A percentile compares a stretch with the other conserved stretches of the same genome.
Conservation (phyloP, 2,113 vertebrate species). For the Aldabrachelys gigantea region DNA sequence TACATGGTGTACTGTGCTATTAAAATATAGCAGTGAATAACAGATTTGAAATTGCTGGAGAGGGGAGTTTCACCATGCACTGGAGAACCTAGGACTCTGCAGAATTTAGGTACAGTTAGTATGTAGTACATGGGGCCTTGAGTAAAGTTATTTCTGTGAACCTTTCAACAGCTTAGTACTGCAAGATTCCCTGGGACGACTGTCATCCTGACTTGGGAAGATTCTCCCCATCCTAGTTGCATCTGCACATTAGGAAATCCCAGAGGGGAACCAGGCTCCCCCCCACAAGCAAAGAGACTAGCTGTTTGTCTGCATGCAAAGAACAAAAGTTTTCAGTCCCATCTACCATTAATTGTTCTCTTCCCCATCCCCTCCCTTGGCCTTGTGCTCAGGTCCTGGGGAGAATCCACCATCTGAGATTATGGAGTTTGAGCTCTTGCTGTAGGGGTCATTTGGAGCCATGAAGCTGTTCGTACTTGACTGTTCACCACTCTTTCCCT, state of each 20-base stretch:
- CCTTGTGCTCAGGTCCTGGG: not conserved
- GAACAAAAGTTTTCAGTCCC: not conserved
- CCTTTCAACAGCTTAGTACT: not conserved
- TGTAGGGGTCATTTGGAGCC: not conserved
- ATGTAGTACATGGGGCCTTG: not conserved
- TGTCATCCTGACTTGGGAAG: not conserved
- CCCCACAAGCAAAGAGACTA: not conserved
- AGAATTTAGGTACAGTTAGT: not conserved
- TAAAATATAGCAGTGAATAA: not conserved
- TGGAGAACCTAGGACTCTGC: not conserved
- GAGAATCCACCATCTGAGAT: not conserved
- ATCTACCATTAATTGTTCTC: not conserved
- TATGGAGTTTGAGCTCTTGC: not conserved
- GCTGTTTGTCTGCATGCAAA: not conserved
- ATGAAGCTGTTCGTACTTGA: not conserved
- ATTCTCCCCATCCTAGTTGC: not conserved
- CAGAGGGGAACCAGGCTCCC: not conserved
- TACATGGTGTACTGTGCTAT: not conserved
- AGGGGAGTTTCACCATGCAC: not conserved
- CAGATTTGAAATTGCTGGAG: not conserved
- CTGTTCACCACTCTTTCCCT: not conserved
- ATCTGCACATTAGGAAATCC: not conserved
- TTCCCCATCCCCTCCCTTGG: not conserved
- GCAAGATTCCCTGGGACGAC: not conserved
- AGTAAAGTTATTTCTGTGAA: not conserved